Evolutionary conservation across 35 echinoderm and acorn worm species (phyloP), one percentile per base, ranked within the genome.

Genomic region (Hemicentrotus pulcherrimus): DNA sequence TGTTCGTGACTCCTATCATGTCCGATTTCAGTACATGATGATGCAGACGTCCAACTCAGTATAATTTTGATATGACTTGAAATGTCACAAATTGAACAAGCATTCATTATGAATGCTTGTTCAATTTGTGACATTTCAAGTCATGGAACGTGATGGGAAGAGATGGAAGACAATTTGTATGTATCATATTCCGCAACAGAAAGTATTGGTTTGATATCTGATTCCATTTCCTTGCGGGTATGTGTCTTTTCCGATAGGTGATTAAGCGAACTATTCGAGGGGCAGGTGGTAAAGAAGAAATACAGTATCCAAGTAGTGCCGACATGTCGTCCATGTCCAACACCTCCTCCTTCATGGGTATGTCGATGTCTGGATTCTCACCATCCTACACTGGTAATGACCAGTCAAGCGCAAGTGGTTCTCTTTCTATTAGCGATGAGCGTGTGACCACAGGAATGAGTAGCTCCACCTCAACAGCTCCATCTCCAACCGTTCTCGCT

Each of bases 251-350:
- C 31, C 33, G 16, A 55, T 24, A 93, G 91, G 48, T 93, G 48
- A 97, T 99, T 28, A 97, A 95, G 46, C 94, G 97, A 6, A 97
- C 97, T 24, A 97, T 99, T 31, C 97, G 96, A 95, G 94, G 98
- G 32, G 97, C 98, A 32, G 95, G 95, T 55, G 98, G 98, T 47
- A 96, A 96, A 52, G 97, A 99, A 91, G 98, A 99, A 91, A 96
- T 97, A 12, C 94, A 86, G 12, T 98, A 98, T 86, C 92, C 96
- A 5, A 95, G 96, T 47, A 96, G 94, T 88, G 90, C 87, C 15
- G 96, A 96, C 6, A 91, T 78, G 32, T 95, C 96, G 15, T 92
- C 92, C 28, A 89, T 50, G 5, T 50, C 48, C 18, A 31, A 31
- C 13, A 93, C 46, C 14, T 93, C 91, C 9, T 93, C 91, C 32